These are phyloP conservation scores for Rhinichthys klamathensis DNA, from an alignment of 2,113 vertebrate genomes.

Conservation along the genomic window DNA sequence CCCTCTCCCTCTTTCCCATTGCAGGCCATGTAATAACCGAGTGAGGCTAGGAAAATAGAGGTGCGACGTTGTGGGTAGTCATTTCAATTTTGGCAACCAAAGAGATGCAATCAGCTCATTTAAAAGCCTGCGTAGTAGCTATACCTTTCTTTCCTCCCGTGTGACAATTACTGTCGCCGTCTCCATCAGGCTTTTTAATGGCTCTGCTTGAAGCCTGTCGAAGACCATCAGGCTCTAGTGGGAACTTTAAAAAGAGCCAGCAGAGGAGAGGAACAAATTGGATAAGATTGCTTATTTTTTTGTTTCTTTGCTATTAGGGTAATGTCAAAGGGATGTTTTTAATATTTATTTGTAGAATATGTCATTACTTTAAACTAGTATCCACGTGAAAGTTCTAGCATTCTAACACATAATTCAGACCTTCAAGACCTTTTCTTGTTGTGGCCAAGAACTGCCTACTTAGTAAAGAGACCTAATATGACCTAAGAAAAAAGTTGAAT, in stretches of 20 bases:
- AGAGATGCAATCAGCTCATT: conserved; percentile 63
- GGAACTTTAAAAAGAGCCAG: conserved; percentile 1
- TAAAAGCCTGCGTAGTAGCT: conserved; percentile 40
- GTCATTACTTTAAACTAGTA: neutral
- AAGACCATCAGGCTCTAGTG: conserved; percentile 48
- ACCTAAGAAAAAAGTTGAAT: neutral
- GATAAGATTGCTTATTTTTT: conserved; percentile 4
- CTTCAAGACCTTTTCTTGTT: neutral
- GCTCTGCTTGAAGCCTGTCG: conserved; percentile 49
- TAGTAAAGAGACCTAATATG: neutral
- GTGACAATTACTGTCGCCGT: conserved; percentile 61
- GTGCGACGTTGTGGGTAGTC: conserved; percentile 42
- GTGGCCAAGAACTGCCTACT: neutral
- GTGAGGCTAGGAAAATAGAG: conserved; percentile 24
- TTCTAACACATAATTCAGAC: neutral
- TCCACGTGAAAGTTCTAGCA: neutral
- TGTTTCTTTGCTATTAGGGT: neutral
- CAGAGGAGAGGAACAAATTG: neutral
- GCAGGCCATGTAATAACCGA: conserved; percentile 64
- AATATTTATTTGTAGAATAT: neutral
- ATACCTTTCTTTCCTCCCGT: conserved; percentile 19
- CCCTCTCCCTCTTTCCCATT: conserved; percentile 48
- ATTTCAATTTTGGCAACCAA: conserved; percentile 70
- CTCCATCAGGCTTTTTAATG: conserved; percentile 59
- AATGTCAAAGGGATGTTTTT: neutral